Percentiles rank a stretch among this genome's conserved stretches.
Evolutionary conservation across 2,797 vertebrate species (phyloP).

Genomic region (Lepus oiostolus): DNA sequence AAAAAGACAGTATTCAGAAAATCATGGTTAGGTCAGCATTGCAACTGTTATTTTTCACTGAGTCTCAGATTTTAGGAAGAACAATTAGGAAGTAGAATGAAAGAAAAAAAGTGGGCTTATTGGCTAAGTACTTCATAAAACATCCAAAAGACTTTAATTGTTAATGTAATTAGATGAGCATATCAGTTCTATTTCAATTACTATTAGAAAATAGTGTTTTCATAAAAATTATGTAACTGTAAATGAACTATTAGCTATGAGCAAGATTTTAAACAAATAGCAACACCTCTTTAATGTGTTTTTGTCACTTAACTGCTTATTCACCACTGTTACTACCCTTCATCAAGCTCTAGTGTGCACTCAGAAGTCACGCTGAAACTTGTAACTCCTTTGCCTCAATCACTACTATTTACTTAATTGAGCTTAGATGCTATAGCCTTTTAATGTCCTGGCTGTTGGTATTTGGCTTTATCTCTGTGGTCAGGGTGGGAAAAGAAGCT

Average conservation of each 20-base stretch:
- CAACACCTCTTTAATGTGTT: slow-evolving; percentile 7
- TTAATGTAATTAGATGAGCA: background rate
- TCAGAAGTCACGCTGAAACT: slow-evolving; percentile 32
- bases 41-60: background rate
- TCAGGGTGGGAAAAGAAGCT: slow-evolving; percentile 7
- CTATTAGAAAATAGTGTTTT: slow-evolving; percentile 50
- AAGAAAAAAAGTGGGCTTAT: background rate
- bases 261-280: slow-evolving; percentile 55
- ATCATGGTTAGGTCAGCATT: background rate
- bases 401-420: slow-evolving; percentile 21
- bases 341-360: background rate
- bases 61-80: slow-evolving; percentile 11
- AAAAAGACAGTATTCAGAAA: slow-evolving; percentile 36
- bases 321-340: slow-evolving; percentile 31
- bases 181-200: slow-evolving; percentile 45
- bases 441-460: background rate
- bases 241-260: slow-evolving; percentile 16
- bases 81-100: slow-evolving; percentile 6
- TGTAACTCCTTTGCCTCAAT: background rate
- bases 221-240: background rate
- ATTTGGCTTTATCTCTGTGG: slow-evolving; percentile 38
- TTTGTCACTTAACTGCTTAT: slow-evolving; percentile 50
- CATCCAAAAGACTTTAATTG: slow-evolving; percentile 48
- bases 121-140: slow-evolving; percentile 6
- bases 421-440: background rate